Percentiles rank a stretch among this genome's conserved stretches.
Evolutionary conservation across 2,797 vertebrate genomes (phyloP).

Genomic region (Gymnoscopelus microlampas): DNA sequence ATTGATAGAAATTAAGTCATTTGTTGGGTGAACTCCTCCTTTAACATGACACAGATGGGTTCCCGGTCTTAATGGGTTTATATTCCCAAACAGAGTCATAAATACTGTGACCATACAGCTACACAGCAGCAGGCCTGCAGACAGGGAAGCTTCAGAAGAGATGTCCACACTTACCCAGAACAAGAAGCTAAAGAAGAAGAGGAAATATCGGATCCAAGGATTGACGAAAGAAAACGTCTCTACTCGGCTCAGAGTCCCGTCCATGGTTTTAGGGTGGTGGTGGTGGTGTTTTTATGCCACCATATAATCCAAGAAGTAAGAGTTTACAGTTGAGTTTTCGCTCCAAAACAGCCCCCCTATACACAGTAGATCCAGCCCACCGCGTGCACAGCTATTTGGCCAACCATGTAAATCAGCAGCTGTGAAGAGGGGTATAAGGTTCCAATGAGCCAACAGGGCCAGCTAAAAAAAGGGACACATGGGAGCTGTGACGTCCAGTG

Average conservation of each 20-base stretch:
- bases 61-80: too few species aligned
- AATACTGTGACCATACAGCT: too few species aligned
- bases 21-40: too few species aligned
- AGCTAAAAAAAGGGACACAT: conserved; percentile 37
- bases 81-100: too few species aligned
- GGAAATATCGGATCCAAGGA: conserved; percentile 84
- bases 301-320: neutral
- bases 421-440: conserved; percentile 27
- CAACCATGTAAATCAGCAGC: conserved; percentile 39
- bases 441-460: conserved; percentile 10
- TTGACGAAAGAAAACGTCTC: conserved; percentile 83
- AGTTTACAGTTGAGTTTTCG: conserved; percentile 12
- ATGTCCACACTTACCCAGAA: conserved; percentile 83
- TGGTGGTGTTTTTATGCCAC: conserved; percentile 1
- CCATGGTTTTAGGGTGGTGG: conserved; percentile 61
- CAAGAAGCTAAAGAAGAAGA: conserved; percentile 86
- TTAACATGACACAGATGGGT: too few species aligned
- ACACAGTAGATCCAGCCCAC: conserved; percentile 37
- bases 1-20: too few species aligned
- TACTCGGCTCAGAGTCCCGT: conserved; percentile 73
- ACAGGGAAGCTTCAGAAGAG: neutral
- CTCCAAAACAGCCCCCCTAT: conserved; percentile 28
- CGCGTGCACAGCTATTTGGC: conserved; percentile 24
- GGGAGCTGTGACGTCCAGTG: conserved; percentile 37
- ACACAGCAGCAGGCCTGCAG: too few species aligned